Evolutionary conservation across 2,888 invertebrate genomes (phyloP), one percentile per base, ranked within the genome.

Genomic region (Lasioglossum malachurum): DNA sequence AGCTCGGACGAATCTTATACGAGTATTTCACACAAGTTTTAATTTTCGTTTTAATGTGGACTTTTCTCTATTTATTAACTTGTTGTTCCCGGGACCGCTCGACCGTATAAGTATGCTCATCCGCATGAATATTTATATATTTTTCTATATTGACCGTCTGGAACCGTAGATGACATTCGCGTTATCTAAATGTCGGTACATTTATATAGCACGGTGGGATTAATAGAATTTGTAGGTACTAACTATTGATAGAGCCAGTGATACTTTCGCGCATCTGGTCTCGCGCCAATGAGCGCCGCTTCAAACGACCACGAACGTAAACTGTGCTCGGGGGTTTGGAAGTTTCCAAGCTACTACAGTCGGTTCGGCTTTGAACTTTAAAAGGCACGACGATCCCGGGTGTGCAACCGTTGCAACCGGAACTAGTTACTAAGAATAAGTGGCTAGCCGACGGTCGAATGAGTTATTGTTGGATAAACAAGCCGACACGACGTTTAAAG

Each of bases 251-350:
- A 41, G 41, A 41, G 41, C 12, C 41, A 41, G 12, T 2, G 41
- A 57, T 82, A 87, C 71, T 80, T 46, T 57, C 7, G 41, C 14
- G 44, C 80, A 80, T 86, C 86, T 83, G 87, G 83, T 78, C 78
- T 7, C 44, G 46, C 27, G 44, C 72, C 80, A 78, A 78, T 86
- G 78, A 72, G 80, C 86, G 75, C 86, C 86, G 73, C 87, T 87
- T 87, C 87, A 87, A 87, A 87, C 87, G 87, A 60, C 80, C 64
- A 19, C 75, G 49, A 83, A 87, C 69, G 87, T 87, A 87, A 87
- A 87, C 87, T 44, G n/a, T 72, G 41, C 74, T 3, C 64, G n/a
- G 44, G 60, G 71, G 77, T 78, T 86, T 69, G 82, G 35, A 72
- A 46, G 49, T 78, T 78, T 49, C 38, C 60, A 64, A 64, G n/a